Percentiles rank a stretch among this genome's conserved stretches.
phyloP scores from a whole-genome alignment of 2,888 invertebrate genomes.

The Tillus elongatus region DNA sequence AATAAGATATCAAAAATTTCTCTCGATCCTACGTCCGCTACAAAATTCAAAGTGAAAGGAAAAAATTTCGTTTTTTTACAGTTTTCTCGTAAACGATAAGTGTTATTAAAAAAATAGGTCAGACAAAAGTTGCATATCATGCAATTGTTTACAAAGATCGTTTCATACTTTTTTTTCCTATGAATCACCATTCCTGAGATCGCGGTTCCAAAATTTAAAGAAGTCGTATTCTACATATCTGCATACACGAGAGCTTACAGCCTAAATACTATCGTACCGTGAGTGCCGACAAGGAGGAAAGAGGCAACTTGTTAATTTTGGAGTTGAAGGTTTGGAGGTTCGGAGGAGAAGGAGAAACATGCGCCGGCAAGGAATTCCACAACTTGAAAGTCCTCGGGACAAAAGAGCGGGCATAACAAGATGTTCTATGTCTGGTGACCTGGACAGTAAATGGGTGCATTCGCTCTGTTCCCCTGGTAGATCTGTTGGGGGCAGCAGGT shows the following conservation, averaged over 20 bases:
- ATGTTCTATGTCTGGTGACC: too few relatives aligned
- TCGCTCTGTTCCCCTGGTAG: too few relatives aligned
- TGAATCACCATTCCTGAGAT: constrained; percentile 5
- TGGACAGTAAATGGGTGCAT: too few relatives aligned
- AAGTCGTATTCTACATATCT: constrained; percentile 4
- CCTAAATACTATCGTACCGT: too few relatives aligned
- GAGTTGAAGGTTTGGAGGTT: too few relatives aligned
- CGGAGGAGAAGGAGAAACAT: too few relatives aligned
- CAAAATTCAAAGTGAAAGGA: constrained; percentile 11
- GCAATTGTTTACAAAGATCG: constrained; percentile 7
- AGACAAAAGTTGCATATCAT: constrained; percentile 5
- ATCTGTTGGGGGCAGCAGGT: too few relatives aligned
- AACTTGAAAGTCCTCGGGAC: too few relatives aligned
- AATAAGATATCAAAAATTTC: constrained; percentile 10
- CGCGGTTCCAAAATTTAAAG: constrained; percentile 4
- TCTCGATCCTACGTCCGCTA: constrained; percentile 8
- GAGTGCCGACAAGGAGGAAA: too few relatives aligned
- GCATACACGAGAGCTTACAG: constrained; percentile 4
- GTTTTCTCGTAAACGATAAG: constrained; percentile 7
- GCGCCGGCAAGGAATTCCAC: too few relatives aligned
- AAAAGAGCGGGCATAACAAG: too few relatives aligned
- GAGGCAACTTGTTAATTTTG: too few relatives aligned
- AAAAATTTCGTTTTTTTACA: constrained; percentile 8
- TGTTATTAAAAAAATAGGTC: constrained; percentile 4
- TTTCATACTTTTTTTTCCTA: constrained; percentile 4